Conservation (phyloP, 2,888 invertebrate species). For the Pilophorus perplexus region DNA sequence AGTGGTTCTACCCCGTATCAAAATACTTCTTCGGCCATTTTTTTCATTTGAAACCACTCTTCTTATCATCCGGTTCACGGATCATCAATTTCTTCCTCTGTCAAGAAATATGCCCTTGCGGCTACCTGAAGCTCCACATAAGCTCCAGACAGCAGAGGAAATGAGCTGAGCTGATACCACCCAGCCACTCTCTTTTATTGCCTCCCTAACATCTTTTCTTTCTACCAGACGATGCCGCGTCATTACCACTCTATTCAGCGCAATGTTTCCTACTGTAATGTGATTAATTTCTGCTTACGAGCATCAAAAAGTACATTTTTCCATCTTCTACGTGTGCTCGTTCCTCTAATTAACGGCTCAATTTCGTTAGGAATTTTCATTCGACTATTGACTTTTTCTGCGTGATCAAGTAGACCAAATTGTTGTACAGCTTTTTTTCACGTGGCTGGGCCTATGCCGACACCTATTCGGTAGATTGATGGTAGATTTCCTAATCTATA, state of each 20-base stretch:
- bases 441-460: too few relatives aligned
- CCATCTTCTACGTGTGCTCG: too few relatives aligned
- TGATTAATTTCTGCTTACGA: conserved; percentile 29
- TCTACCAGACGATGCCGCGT: conserved; percentile 10
- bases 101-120: conserved; percentile 43
- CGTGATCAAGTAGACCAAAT: too few relatives aligned
- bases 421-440: too few relatives aligned
- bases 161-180: conserved; percentile 40
- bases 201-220: conserved; percentile 35
- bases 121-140: conserved; percentile 38
- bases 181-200: conserved; percentile 39
- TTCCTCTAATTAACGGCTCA: too few relatives aligned
- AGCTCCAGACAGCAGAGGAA: conserved; percentile 35
- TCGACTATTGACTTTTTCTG: background rate
- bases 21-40: conserved; percentile 19
- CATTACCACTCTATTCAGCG: conserved; percentile 37
- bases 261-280: conserved; percentile 14
- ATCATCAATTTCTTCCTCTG: conserved; percentile 43
- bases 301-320: too few relatives aligned
- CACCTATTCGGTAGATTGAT: too few relatives aligned
- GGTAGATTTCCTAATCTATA: too few relatives aligned
- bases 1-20: conserved; percentile 32
- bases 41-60: conserved; percentile 3
- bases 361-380: too few relatives aligned
- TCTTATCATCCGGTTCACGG: conserved; percentile 42